These are phyloP conservation scores for Tipula unca DNA, from an alignment of 2,888 invertebrate species.

Conservation along the genomic window DNA sequence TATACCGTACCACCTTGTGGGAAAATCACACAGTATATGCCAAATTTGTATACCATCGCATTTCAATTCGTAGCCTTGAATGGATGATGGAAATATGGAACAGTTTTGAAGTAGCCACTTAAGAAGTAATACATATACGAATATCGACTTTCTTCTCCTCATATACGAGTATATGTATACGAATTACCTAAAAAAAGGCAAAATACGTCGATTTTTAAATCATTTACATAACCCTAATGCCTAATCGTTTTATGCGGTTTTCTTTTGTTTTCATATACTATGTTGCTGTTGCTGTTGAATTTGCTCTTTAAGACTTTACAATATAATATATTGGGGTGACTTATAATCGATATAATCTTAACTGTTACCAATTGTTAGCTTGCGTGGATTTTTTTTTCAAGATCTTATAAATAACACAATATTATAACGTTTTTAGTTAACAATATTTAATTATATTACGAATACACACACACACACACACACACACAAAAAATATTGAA, in stretches of 20 bases:
- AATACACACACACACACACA: background rate
- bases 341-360: background rate
- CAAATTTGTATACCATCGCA: too few relatives aligned
- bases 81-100: too few relatives aligned
- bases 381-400: background rate
- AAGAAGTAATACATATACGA: background rate
- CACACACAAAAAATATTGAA: background rate
- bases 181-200: background rate
- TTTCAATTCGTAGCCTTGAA: too few relatives aligned
- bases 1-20: background rate
- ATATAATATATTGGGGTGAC: background rate
- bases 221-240: background rate
- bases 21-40: background rate
- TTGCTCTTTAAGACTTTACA: background rate
- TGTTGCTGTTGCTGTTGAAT: too few relatives aligned
- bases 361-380: background rate
- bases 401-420: background rate
- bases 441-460: background rate
- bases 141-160: background rate
- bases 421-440: background rate
- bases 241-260: background rate
- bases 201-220: background rate
- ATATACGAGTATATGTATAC: too few relatives aligned
- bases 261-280: conserved; percentile 9
- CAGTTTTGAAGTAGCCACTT: background rate